phyloP scores from a whole-genome alignment of 2,888 invertebrate genomes.

The Lamproptera curius region DNA sequence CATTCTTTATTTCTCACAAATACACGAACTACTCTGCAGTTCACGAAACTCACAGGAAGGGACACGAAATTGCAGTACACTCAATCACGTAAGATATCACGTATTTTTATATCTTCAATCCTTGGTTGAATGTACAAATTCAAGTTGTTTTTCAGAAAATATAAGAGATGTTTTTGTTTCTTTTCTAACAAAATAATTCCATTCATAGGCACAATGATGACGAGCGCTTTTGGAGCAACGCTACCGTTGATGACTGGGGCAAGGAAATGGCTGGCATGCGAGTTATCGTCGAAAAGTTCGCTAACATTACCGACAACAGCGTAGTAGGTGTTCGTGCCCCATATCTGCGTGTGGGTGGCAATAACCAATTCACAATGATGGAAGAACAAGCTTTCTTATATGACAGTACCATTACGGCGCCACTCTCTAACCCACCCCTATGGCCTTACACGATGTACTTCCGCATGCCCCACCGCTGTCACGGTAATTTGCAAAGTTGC shows the following conservation, averaged over 20 bases:
- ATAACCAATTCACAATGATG: constrained; percentile 99
- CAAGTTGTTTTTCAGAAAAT: not conserved
- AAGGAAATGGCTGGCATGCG: constrained; percentile 97
- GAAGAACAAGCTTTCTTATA: constrained; percentile 96
- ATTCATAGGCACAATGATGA: constrained; percentile 90
- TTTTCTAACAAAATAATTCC: constrained; percentile 27
- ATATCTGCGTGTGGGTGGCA: constrained; percentile 94
- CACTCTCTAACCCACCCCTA: constrained; percentile 92
- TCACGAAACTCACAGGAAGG: constrained; percentile 93
- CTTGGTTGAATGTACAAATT: not conserved
- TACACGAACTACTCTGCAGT: constrained; percentile 96
- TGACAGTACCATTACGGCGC: constrained; percentile 96
- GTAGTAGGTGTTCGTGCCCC: constrained; percentile 95
- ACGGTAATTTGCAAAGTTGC: constrained; percentile 94
- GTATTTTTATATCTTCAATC: not conserved
- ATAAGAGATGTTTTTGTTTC: not conserved
- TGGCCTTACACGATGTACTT: constrained; percentile 99
- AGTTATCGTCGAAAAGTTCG: constrained; percentile 92
- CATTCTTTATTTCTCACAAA: constrained; percentile 95
- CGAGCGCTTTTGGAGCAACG: constrained; percentile 95
- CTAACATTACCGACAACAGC: constrained; percentile 93
- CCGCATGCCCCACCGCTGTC: constrained; percentile 96
- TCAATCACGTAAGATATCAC: constrained; percentile 89
- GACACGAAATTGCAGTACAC: constrained; percentile 95
- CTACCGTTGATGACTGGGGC: constrained; percentile 94